Evolutionary conservation across 2,113 vertebrate species (phyloP).

Genomic region (Australoheros scitulus): DNA sequence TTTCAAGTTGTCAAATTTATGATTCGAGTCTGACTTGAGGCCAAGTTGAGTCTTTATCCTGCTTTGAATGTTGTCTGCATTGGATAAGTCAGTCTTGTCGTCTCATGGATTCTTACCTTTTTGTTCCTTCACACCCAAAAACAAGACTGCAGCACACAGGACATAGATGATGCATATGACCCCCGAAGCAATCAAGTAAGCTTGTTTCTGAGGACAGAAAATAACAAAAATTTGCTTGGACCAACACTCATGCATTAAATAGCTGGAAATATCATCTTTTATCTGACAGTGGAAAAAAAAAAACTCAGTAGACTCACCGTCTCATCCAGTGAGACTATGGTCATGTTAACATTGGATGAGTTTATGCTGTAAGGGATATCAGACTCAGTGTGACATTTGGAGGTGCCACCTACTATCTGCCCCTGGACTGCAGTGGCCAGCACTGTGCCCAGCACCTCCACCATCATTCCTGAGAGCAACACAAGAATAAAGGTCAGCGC

Average conservation of each 20-base stretch:
- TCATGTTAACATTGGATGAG: conserved; percentile 71
- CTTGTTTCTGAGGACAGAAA: conserved; percentile 78
- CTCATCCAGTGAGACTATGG: conserved; percentile 74
- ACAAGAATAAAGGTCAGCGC: neutral
- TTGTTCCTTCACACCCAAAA: conserved; percentile 86
- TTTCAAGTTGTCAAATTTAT: neutral
- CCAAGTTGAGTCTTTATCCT: neutral
- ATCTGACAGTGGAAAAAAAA: neutral
- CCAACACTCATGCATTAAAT: neutral
- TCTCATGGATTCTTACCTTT: conserved; percentile 80
- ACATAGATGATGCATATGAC: conserved; percentile 89
- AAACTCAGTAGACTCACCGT: conserved; percentile 76
- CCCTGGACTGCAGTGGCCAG: conserved; percentile 94
- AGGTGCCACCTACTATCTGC: conserved; percentile 88
- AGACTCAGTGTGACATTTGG: conserved; percentile 74
- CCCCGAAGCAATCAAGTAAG: conserved; percentile 89
- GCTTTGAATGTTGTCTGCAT: neutral
- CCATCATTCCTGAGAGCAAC: conserved; percentile 87
- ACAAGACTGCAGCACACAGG: conserved; percentile 85
- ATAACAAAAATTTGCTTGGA: neutral
- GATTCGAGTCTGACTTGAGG: neutral
- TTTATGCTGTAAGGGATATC: conserved; percentile 11
- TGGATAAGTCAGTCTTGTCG: neutral
- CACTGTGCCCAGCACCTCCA: conserved; percentile 92
- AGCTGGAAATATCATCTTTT: fast-evolving